Percentiles rank a stretch among this genome's conserved stretches.
Conservation (phyloP, 2,888 invertebrate genomes). For the Nemapogon koenigi region DNA sequence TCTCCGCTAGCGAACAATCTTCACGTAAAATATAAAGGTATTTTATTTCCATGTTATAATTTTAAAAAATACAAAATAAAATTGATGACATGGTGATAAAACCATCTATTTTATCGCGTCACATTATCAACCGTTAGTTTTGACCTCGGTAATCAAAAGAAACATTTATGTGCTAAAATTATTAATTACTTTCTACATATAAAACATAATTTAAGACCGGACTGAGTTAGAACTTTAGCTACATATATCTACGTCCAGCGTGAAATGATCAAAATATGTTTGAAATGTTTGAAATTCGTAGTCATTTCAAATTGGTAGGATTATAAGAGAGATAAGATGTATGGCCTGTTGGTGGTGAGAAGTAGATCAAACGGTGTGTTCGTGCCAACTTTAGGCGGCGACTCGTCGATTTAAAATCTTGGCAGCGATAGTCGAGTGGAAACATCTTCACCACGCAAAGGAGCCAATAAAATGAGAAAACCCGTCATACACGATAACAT, state of each 20-base stretch:
- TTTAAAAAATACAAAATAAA: neutral
- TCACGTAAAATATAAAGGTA: too few species aligned
- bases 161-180: constrained; percentile 3
- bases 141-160: neutral
- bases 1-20: too few species aligned
- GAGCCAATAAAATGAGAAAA: constrained; percentile 3
- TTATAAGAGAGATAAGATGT: constrained; percentile 8
- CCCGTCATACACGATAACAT: too few species aligned
- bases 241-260: too few species aligned
- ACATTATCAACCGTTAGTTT: neutral
- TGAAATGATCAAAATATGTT: too few species aligned
- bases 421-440: constrained; percentile 32
- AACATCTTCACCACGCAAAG: constrained; percentile 34
- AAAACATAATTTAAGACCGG: neutral
- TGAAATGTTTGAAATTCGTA: too few species aligned
- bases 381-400: constrained; percentile 38
- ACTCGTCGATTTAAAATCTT: constrained; percentile 39
- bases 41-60: too few species aligned
- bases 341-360: constrained; percentile 34
- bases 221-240: too few species aligned
- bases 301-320: constrained; percentile 4
- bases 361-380: constrained; percentile 49
- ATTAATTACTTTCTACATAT: neutral
- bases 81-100: neutral
- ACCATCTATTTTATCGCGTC: neutral